Percentiles rank a stretch among this genome's conserved stretches.
Conservation (phyloP, 1,140 invertebrate genomes). For the Plodia interpunctella region DNA sequence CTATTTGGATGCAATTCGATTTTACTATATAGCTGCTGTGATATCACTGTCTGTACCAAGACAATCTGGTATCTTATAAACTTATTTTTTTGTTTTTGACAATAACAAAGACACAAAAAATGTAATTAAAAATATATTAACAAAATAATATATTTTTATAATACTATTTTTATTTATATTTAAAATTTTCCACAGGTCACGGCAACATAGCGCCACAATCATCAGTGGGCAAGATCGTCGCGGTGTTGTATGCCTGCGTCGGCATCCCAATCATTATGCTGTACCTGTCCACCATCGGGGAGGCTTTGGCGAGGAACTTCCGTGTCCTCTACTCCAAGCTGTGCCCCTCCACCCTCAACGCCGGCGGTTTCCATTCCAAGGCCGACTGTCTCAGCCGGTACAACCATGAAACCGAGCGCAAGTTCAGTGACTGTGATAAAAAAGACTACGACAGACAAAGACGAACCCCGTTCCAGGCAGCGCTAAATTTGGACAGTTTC, state of each 20-base stretch:
- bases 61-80: no score
- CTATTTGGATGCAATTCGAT: no score
- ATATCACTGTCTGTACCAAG: no score
- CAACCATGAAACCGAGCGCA: conserved; percentile 28
- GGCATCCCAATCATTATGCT: conserved; percentile 95
- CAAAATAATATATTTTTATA: no score
- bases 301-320: conserved; percentile 82
- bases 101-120: no score
- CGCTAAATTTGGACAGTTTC: conserved; percentile 57
- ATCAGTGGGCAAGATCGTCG: conserved; percentile 86
- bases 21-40: no score
- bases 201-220: conserved; percentile 95
- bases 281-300: conserved; percentile 91
- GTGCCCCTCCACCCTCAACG: conserved; percentile 55
- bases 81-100: no score
- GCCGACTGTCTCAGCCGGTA: conserved; percentile 44
- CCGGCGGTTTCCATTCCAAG: conserved; percentile 47
- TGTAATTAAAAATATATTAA: no score
- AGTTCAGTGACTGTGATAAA: conserved; percentile 39
- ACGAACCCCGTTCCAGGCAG: conserved; percentile 60
- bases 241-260: conserved; percentile 91
- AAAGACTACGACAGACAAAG: conserved; percentile 39
- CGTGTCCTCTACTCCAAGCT: conserved; percentile 53
- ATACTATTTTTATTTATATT: no score
- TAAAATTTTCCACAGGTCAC: conserved; percentile 83